phyloP scores from a whole-genome alignment of 1,140 invertebrate genomes.

The Littorina saxatilis region DNA sequence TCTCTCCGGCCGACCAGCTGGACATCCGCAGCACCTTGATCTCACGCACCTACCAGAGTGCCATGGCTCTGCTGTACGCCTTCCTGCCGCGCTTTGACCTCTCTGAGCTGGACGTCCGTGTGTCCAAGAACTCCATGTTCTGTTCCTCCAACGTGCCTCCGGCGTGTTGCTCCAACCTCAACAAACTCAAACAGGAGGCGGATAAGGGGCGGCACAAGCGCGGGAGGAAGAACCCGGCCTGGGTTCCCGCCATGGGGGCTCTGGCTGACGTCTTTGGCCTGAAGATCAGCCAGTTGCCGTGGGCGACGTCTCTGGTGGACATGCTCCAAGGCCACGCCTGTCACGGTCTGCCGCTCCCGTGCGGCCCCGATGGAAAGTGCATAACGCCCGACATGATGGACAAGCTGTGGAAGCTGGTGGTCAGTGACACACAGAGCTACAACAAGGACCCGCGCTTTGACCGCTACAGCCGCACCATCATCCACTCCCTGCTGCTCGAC shows the following conservation, averaged over 20 bases:
- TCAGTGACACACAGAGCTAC: slow-evolving; percentile 60
- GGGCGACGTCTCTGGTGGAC: slow-evolving; percentile 82
- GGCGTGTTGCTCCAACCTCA: slow-evolving; percentile 81
- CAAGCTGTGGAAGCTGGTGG: slow-evolving; percentile 67
- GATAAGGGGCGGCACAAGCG: slow-evolving; percentile 52
- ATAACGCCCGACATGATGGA: slow-evolving; percentile 56
- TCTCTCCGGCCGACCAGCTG: slow-evolving; percentile 79
- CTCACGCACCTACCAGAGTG: slow-evolving; percentile 91
- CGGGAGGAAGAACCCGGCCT: slow-evolving; percentile 37
- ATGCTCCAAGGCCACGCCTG: slow-evolving; percentile 89
- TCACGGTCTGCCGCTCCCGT: slow-evolving; percentile 87
- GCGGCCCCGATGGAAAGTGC: slow-evolving; percentile 69
- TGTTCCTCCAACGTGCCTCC: slow-evolving; percentile 78
- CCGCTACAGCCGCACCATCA: slow-evolving; percentile 63
- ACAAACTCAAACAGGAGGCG: slow-evolving; percentile 49
- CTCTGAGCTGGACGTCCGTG: slow-evolving; percentile 77
- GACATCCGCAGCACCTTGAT: slow-evolving; percentile 88
- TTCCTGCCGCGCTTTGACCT: slow-evolving; percentile 81
- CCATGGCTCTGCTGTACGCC: slow-evolving; percentile 86
- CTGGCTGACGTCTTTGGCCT: slow-evolving; percentile 49
- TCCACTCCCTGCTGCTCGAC: slow-evolving; percentile 74
- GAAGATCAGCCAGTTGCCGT: slow-evolving; percentile 34
- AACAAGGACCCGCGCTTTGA: slow-evolving; percentile 48
- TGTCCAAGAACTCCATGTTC: slow-evolving; percentile 53
- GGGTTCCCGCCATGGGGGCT: slow-evolving; percentile 27